Evolutionary conservation across 1,140 invertebrate genomes (phyloP).

Genomic region (Drosophila baimaii): DNA sequence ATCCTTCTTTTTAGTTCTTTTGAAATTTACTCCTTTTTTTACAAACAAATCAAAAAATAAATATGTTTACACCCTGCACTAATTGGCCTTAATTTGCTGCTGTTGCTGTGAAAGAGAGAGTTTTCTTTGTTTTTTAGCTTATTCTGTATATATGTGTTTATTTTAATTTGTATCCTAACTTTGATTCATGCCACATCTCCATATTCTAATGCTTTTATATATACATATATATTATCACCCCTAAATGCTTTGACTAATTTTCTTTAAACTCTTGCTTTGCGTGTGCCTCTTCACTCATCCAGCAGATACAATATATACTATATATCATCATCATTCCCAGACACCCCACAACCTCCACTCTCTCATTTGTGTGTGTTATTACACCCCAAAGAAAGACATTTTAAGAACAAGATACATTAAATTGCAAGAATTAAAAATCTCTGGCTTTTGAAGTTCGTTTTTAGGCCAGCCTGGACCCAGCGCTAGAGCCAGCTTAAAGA

Average conservation of each 20-base stretch:
- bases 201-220: slow-evolving; percentile 42
- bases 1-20: slow-evolving; percentile 44
- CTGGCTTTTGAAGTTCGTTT: too few species aligned
- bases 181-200: slow-evolving; percentile 19
- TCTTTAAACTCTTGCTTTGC: slow-evolving; percentile 26
- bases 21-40: slow-evolving; percentile 25
- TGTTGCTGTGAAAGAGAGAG: slow-evolving; percentile 31
- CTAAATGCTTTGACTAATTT: slow-evolving; percentile 46
- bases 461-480: too few species aligned
- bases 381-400: too few species aligned
- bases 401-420: too few species aligned
- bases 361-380: slow-evolving; percentile 44
- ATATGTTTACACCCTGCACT: slow-evolving; percentile 71
- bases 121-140: slow-evolving; percentile 47
- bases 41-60: slow-evolving; percentile 49
- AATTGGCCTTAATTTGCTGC: slow-evolving; percentile 70
- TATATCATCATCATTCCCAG: slow-evolving; percentile 4
- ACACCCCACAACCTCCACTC: slow-evolving; percentile 2
- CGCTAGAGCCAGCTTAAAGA: too few species aligned
- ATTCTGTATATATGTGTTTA: slow-evolving; percentile 57
- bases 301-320: slow-evolving; percentile 4
- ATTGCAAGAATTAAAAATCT: too few species aligned
- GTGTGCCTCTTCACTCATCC: slow-evolving; percentile 26
- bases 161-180: slow-evolving; percentile 48
- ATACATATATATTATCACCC: slow-evolving; percentile 16